A percentile compares a stretch with the other conserved stretches of the same genome.
These are phyloP conservation scores for Oostethus manadensis DNA, from an alignment of 2,113 vertebrate genomes.

Conservation along the genomic window DNA sequence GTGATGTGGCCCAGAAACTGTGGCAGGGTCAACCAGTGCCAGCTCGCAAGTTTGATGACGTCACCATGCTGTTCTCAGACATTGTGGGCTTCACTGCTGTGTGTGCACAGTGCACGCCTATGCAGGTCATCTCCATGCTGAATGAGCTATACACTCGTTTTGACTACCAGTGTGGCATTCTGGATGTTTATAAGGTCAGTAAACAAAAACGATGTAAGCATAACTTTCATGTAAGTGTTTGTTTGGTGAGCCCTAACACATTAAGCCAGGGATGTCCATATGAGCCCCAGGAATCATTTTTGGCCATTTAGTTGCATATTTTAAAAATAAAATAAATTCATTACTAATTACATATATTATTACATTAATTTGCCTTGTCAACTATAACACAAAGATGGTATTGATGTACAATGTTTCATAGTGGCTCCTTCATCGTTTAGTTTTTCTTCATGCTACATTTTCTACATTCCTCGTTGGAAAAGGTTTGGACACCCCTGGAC, in stretches of 20 bases:
- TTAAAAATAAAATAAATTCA: too few species aligned
- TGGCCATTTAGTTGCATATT: too few species aligned
- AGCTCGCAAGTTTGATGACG: slow-evolving; percentile 94
- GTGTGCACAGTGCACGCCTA: slow-evolving; percentile 94
- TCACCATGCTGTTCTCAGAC: slow-evolving; percentile 98
- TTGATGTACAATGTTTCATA: too few species aligned
- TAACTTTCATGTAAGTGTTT: not conserved
- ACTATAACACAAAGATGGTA: too few species aligned
- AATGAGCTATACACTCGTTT: slow-evolving; percentile 96
- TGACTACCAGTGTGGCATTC: slow-evolving; percentile 96
- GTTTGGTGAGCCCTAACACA: not conserved
- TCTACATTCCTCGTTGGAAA: too few species aligned
- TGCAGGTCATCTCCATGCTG: slow-evolving; percentile 99
- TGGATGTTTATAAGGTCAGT: slow-evolving; percentile 97
- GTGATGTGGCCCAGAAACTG: slow-evolving; percentile 91
- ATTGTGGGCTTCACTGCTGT: slow-evolving; percentile 98
- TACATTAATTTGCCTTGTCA: too few species aligned
- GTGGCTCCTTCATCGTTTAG: too few species aligned
- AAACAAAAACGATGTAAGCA: not conserved
- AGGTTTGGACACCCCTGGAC: too few species aligned
- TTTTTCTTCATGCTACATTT: too few species aligned
- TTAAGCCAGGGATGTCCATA: too few species aligned
- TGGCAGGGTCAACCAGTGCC: slow-evolving; percentile 94
- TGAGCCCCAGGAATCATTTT: too few species aligned
- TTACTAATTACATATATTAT: too few species aligned